phyloP scores from a whole-genome alignment of 2,113 vertebrate species.

The Crypturellus undulatus region DNA sequence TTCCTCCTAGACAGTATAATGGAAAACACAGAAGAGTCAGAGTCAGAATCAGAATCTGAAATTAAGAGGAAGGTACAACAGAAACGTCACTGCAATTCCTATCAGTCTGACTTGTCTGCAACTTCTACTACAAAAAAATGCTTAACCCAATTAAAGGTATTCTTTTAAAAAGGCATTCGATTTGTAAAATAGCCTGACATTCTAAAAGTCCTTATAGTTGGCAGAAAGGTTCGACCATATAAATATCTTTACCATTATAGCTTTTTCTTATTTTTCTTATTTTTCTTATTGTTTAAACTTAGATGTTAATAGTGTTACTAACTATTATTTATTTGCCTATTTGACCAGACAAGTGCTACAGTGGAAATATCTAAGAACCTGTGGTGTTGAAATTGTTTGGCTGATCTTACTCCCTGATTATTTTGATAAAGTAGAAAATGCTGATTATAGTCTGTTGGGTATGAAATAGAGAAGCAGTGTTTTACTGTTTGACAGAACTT shows the following conservation, averaged over 20 bases:
- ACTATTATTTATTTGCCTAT: not conserved
- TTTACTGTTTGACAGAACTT: not conserved
- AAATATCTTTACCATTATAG: not conserved
- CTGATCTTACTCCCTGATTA: not conserved
- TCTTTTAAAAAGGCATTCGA: not conserved
- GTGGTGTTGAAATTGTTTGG: not conserved
- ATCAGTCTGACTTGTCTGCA: conserved; percentile 47
- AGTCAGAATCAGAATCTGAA: conserved; percentile 74
- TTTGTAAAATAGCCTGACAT: not conserved
- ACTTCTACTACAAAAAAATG: conserved; percentile 78
- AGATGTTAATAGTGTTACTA: not conserved
- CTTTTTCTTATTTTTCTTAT: not conserved
- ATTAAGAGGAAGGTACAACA: conserved; percentile 81
- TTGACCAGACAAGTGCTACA: not conserved
- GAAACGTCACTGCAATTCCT: conserved; percentile 74
- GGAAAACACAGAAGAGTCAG: conserved; percentile 76
- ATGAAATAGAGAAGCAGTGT: not conserved
- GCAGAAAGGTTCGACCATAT: not conserved
- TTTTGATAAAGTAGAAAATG: not conserved
- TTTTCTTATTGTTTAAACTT: not conserved
- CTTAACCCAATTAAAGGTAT: conserved; percentile 77
- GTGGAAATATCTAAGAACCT: not conserved
- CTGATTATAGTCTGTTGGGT: not conserved
- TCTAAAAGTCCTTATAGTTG: not conserved
- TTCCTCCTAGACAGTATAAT: conserved; percentile 69